Conservation (phyloP, 2,797 vertebrate species). For the Notolepis coatsorum region DNA sequence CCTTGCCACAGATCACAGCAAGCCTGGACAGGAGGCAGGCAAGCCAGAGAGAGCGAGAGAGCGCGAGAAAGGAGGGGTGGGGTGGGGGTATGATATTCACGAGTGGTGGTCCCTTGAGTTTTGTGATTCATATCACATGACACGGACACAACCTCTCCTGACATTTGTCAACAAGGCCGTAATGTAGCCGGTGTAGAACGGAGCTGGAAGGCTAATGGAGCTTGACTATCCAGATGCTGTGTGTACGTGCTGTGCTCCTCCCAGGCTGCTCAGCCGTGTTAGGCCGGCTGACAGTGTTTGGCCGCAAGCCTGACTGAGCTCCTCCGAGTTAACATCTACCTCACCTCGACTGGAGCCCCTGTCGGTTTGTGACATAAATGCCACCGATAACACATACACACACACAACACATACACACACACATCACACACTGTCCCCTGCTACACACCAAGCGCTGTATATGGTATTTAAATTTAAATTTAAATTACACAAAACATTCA, state of each 20-base stretch:
- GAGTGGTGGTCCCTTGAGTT: constrained; percentile 67
- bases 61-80: constrained; percentile 13
- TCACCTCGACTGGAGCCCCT: constrained; percentile 49
- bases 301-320: constrained; percentile 61
- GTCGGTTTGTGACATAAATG: constrained; percentile 52
- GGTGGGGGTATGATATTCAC: constrained; percentile 51
- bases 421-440: background rate
- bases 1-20: constrained; percentile 44
- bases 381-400: constrained; percentile 33
- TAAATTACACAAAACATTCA: no score
- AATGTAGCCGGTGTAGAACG: constrained; percentile 71
- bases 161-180: constrained; percentile 74
- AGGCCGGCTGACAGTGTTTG: constrained; percentile 67
- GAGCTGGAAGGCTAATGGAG: constrained; percentile 77
- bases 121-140: constrained; percentile 76
- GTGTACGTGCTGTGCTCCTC: constrained; percentile 63
- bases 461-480: no score
- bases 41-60: constrained; percentile 14
- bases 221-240: constrained; percentile 80
- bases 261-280: constrained; percentile 55
- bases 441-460: no score
- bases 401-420: background rate
- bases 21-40: constrained; percentile 40
- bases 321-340: constrained; percentile 58
- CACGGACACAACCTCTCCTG: constrained; percentile 70